Evolutionary conservation across 1,140 invertebrate genomes (phyloP), one percentile per base, ranked within the genome.

Genomic region (Drosophila asahinai): DNA sequence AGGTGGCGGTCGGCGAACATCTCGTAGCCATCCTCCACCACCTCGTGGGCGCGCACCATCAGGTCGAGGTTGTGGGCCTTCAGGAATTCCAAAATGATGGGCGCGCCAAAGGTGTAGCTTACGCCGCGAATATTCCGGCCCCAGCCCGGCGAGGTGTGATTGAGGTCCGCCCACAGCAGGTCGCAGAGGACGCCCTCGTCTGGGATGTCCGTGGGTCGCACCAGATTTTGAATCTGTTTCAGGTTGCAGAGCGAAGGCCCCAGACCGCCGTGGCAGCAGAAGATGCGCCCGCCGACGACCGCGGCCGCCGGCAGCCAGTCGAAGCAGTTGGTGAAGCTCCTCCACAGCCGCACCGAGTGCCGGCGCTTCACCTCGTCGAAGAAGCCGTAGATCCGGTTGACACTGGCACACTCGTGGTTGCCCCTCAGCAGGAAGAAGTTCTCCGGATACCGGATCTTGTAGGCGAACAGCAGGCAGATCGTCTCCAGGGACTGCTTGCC

Each of bases 41-140:
- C 96, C 95, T 98, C 97, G 94, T 98, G 97, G 73, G 97, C 97
- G 74, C 97, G 94, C 89, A 97, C 97, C 73, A 98, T 97, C 62
- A 98, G 93, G 91, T 97, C 97, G 70, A 97, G 95, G 82, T 97
- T 95, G 91, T 97, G 96, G 86, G 95, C 94, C 80, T 95, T 95
- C 9, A 97, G 94, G 93, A 97, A 97, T 87, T 97, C 96, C 77
- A 94, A 95, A 8, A 97, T 96, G 51, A 97, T 96, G 91, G 96
- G 95, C 1, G 95, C 95, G 8, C 96, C 96, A 81, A 97, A 97
- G 27, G 96, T 97, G 89, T 97, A 97, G 11, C 96, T 96, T 0
- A 97, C 97, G 22, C 97, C 97, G 51, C 97, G 95, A 79, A 97
- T 96, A 91, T 97, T 97, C 83, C 96, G 95, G 12, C 96, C 96